Percentiles rank a stretch among this genome's conserved stretches.
Conservation (phyloP, 2,113 vertebrate species). For the Elephas maximus region DNA sequence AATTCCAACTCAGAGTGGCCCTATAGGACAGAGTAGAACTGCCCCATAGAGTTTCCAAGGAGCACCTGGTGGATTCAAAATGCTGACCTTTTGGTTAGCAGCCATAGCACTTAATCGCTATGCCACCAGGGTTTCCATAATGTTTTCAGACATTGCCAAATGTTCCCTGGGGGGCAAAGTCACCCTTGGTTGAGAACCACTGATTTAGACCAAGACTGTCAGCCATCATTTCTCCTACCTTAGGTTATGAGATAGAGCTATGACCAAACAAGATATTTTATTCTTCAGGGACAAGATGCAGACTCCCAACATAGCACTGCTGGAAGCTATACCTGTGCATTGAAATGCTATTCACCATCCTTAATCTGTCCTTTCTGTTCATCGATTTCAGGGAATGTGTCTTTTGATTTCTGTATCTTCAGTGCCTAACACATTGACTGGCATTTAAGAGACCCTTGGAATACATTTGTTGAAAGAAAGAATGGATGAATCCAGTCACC, state of each 20-base stretch:
- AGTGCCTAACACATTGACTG: background rate
- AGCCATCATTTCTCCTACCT: background rate
- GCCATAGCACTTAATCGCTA: too few species aligned
- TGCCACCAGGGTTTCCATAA: background rate
- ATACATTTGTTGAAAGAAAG: background rate
- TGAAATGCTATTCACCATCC: background rate
- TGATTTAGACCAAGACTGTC: background rate
- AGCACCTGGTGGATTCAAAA: too few species aligned
- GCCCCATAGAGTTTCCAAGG: too few species aligned
- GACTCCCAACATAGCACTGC: background rate
- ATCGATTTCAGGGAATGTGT: background rate
- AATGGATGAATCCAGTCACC: background rate
- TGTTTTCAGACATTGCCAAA: background rate
- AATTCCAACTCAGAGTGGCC: too few species aligned
- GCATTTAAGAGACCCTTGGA: background rate
- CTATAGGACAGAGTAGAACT: too few species aligned
- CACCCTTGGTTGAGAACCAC: background rate
- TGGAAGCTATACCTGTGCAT: background rate
- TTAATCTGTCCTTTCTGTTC: background rate
- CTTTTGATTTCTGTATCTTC: background rate
- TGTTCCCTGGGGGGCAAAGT: background rate
- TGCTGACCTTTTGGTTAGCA: too few species aligned
- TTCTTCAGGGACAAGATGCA: background rate
- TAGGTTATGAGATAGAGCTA: background rate
- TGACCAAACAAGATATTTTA: background rate